Base-by-base conservation (phyloP, 2,113 vertebrate genomes). In the Anhinga anhinga region DNA sequence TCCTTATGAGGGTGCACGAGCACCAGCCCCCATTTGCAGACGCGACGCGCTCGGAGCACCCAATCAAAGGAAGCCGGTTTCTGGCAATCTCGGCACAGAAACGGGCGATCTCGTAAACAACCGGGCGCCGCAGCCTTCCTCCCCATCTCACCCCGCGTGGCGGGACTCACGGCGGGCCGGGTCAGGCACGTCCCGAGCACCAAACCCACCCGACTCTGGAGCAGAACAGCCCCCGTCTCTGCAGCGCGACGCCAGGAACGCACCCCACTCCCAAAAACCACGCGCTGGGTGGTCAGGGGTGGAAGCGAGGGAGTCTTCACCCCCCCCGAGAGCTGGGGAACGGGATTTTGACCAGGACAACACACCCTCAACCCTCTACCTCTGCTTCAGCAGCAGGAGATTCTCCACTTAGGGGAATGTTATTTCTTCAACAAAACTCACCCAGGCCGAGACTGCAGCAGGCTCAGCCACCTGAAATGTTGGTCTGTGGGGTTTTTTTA, bases 111-210 rank as follows among this genome's bases (percentile, higher is more conserved):
- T 47, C 9, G 1, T 8, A 10, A 32, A 7, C 25, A 47, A 21
- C 10, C 8, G 0, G 34, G 12, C 5, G 2, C 27, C 5, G 3
- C 2, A 17, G 38, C 26, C 80, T n/a, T 27, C 44, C 40, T 38
- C 38, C 49, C 42, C 36, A 7, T 4, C 52, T 9, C 44, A 3
- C 23, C 14, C 15, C 3, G 1, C 7, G 2, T 32, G 2, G 56
- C 2, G 2, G 55, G 63, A 32, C 17, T 15, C 5, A 0, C 0
- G 4, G 25, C 1, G 1, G 5, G 63, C 42, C 2, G 66, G 45
- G 17, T 8, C 27, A 14, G 42, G 19, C 5, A 0, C 0, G 15
- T 9, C 38, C 66, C 0, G 0, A 15, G 76, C 45, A 27, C 21
- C 56, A 2, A 40, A 26, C 20, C 71, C 34, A 2, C 9, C 10